A percentile compares a stretch with the other conserved stretches of the same genome.
phyloP scores from a whole-genome alignment of 2,888 invertebrate genomes.

The Machimus atricapillus region DNA sequence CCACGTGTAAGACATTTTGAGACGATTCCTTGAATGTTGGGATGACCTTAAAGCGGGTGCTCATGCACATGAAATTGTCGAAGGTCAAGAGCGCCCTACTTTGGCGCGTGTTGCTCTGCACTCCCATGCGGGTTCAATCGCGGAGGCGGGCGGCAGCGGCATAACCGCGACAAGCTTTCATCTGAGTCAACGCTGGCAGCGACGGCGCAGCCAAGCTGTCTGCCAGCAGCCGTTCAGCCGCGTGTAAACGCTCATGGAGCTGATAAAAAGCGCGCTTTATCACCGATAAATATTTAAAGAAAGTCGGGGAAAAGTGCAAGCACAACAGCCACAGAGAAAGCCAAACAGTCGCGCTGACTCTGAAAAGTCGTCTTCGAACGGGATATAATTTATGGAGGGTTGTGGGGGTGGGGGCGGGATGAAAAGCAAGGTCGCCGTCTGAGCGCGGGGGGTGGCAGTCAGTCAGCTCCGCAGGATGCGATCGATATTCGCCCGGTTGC shows the following conservation, averaged over 20 bases:
- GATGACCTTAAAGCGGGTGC: background rate
- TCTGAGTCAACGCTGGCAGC: slow-evolving; percentile 20
- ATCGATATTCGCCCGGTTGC: background rate
- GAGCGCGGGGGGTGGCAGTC: background rate
- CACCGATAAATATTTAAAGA: slow-evolving; percentile 38
- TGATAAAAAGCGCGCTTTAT: slow-evolving; percentile 35
- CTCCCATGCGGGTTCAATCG: background rate
- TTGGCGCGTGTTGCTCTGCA: background rate
- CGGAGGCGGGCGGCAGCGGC: background rate
- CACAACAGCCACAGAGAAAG: slow-evolving; percentile 6
- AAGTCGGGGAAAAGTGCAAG: slow-evolving; percentile 3
- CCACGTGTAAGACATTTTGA: background rate
- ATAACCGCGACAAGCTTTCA: background rate
- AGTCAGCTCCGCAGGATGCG: slow-evolving; percentile 1
- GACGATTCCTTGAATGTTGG: background rate
- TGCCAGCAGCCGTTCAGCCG: slow-evolving; percentile 25
- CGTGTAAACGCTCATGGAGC: slow-evolving; percentile 16
- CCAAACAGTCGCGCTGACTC: background rate
- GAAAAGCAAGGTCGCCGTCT: slow-evolving; percentile 10
- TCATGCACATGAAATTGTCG: background rate
- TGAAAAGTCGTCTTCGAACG: background rate
- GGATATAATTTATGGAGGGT: background rate
- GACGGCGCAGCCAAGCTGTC: slow-evolving; percentile 20
- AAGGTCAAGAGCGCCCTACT: slow-evolving; percentile 1
- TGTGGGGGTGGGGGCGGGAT: background rate